phyloP scores from a whole-genome alignment of 2,113 vertebrate species.

The Aix galericulata region DNA sequence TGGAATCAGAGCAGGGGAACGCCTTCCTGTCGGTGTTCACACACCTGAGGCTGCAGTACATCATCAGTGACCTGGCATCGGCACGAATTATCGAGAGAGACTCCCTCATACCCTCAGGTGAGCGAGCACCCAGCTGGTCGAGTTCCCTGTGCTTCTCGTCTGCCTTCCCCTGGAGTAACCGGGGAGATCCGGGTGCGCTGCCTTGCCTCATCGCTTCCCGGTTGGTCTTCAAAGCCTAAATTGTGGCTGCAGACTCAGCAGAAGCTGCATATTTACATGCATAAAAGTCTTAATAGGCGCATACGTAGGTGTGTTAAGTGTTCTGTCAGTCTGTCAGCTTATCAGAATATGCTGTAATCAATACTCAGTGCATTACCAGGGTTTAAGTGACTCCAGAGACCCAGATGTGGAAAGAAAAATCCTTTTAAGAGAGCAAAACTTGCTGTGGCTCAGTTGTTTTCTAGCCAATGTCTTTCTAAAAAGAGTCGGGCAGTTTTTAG shows the following conservation, averaged over 20 bases:
- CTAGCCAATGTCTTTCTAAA: background rate
- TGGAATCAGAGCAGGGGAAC: slow-evolving; percentile 87
- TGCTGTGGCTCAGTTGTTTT: background rate
- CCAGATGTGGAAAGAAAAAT: background rate
- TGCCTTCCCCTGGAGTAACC: background rate
- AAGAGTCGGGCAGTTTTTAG: background rate
- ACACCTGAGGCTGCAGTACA: slow-evolving; percentile 91
- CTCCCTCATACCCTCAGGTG: slow-evolving; percentile 89
- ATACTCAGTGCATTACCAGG: background rate
- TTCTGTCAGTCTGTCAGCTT: background rate
- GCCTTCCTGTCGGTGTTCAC: slow-evolving; percentile 84
- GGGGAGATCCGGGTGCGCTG: background rate
- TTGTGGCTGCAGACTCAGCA: background rate
- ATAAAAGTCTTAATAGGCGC: background rate
- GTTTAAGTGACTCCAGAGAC: background rate
- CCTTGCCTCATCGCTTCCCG: accelerated
- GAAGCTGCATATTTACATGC: background rate
- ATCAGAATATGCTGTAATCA: background rate
- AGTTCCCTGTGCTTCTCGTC: background rate
- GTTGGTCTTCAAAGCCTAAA: background rate
- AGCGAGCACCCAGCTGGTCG: background rate
- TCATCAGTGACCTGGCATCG: slow-evolving; percentile 94
- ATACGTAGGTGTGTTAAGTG: background rate
- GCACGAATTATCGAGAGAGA: slow-evolving; percentile 93
- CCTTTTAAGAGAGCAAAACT: background rate